Evolutionary conservation across 2,113 vertebrate genomes (phyloP), one percentile per base, ranked within the genome.

Genomic region (Clarias magur): DNA sequence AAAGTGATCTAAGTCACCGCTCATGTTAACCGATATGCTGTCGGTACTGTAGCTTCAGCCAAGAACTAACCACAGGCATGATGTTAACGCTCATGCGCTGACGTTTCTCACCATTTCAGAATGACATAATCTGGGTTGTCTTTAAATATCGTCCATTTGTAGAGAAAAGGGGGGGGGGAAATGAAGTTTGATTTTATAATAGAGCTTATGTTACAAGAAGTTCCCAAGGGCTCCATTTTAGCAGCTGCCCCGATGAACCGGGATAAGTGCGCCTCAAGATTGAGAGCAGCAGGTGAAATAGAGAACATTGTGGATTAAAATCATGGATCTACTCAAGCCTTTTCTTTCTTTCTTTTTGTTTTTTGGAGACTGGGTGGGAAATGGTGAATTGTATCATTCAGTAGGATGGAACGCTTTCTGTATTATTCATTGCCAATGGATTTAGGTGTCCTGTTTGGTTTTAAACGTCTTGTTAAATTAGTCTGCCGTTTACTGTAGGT

Each of bases 201-300:
- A 72, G 72, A 84, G 65, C 75, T 88, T 86, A 54, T 85, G 88
- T 84, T 87, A 85, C 73, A 62, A 57, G 42, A 75, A 30, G 38
- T 30, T 91, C 91, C 88, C 90, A 86, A 68, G 86, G 65, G 88
- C 72, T 56, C 72, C 57, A 79, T 88, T 87, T 85, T 68, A 78
- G 82, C 23, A 90, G 84, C 87, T 88, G 89, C 82, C 88, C 56
- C 30, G 48, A 15, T 67, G 83, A 87, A 78, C 63, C 27, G 68
- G 48, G 85, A 34, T n/a, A 65, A 60, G 25, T 70, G 62, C 38
- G 48, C 82, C 30, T 72, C 62, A 54, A 62, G 65, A 75, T 84
- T 82, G 67, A 80, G 42, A 86, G 19, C 70, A 72, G 42, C 82
- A 63, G 68, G 27, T 42, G 72, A 65, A 87, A 85, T 82, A 34